phyloP scores from a whole-genome alignment of 1,140 invertebrate species.

The Drosophila triauraria region DNA sequence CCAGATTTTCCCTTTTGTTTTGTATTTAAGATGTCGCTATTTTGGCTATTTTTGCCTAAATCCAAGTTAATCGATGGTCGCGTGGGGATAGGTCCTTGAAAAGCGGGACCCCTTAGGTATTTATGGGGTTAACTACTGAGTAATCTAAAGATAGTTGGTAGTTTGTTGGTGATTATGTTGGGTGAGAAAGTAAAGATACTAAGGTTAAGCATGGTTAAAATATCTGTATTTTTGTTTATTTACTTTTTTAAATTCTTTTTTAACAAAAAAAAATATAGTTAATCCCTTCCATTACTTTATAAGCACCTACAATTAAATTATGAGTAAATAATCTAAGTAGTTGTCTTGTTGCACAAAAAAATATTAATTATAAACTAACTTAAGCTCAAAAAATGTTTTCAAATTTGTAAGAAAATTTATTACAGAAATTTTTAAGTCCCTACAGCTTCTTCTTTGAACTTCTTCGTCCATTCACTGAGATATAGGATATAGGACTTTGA shows the following conservation, averaged over 20 bases:
- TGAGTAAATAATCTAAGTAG: too few species aligned
- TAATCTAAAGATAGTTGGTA: conserved; percentile 15
- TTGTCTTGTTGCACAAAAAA: too few species aligned
- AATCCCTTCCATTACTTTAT: too few species aligned
- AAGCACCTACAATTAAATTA: too few species aligned
- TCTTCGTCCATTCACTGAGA: too few species aligned
- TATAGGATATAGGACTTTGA: too few species aligned
- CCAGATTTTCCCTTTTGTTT: conserved; percentile 28
- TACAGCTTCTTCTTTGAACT: too few species aligned
- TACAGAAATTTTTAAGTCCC: too few species aligned
- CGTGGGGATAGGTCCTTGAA: conserved; percentile 25
- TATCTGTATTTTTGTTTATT: too few species aligned
- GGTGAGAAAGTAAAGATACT: neutral
- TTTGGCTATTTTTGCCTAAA: conserved; percentile 32
- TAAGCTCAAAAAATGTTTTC: too few species aligned
- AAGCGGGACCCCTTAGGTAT: neutral
- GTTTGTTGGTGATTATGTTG: neutral
- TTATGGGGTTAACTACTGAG: neutral
- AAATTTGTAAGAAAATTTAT: too few species aligned
- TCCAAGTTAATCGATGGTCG: conserved; percentile 36
- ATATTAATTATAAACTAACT: too few species aligned
- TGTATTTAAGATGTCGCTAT: conserved; percentile 49
- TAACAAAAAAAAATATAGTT: neutral
- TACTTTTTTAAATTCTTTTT: neutral
- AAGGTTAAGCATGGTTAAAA: neutral